These are phyloP conservation scores for Crocallis elinguaria DNA, from an alignment of 2,888 invertebrate species.

Conservation along the genomic window DNA sequence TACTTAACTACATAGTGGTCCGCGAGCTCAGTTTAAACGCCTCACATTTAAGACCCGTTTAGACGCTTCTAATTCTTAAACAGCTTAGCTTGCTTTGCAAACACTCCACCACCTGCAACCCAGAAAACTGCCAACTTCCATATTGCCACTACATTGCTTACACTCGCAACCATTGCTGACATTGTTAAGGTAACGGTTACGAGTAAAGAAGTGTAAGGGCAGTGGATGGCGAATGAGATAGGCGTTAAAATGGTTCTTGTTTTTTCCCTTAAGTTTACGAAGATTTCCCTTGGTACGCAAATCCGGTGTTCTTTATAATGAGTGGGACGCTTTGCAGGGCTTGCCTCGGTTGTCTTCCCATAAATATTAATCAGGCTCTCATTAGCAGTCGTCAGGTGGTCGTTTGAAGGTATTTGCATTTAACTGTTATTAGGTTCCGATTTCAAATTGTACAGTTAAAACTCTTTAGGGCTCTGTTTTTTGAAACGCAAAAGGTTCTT, in stretches of 20 bases:
- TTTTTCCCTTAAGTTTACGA: constrained; percentile 11
- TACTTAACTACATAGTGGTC: background rate
- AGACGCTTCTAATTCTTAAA: constrained; percentile 28
- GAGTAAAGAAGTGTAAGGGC: background rate
- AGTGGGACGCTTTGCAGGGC: constrained; percentile 12
- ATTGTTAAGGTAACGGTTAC: background rate
- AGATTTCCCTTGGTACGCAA: constrained; percentile 24
- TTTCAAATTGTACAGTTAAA: constrained; percentile 22
- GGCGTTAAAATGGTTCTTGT: background rate
- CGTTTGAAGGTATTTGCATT: constrained; percentile 25
- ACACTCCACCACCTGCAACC: constrained; percentile 19
- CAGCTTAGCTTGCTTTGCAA: constrained; percentile 28
- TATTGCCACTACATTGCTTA: background rate
- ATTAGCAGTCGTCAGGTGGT: constrained; percentile 27
- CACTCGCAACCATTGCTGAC: background rate
- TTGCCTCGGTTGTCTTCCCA: constrained; percentile 22
- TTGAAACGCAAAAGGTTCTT: background rate
- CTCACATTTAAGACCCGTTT: constrained; percentile 14
- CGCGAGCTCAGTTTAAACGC: constrained; percentile 7
- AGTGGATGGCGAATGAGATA: background rate
- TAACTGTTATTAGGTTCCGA: constrained; percentile 26
- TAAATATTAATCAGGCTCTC: constrained; percentile 30
- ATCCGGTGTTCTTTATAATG: constrained; percentile 30
- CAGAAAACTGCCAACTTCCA: constrained; percentile 2
- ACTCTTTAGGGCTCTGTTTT: constrained; percentile 7